Conservation (phyloP, 2,888 invertebrate species). For the Ctena decussata region DNA sequence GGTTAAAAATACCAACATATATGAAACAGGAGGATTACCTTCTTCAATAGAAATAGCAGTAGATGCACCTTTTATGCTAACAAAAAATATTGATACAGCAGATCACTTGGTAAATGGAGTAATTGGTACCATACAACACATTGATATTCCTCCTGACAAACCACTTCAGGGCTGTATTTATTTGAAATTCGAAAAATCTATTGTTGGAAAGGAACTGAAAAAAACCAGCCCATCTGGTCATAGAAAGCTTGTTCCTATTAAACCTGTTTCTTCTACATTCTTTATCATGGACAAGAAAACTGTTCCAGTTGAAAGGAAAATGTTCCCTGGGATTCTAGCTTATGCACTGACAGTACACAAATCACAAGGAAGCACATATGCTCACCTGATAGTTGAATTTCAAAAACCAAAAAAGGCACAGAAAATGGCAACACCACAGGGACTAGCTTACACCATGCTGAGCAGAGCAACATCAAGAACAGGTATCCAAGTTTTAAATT, state of each 20-base stretch:
- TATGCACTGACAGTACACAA: no score
- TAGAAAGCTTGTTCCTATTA: no score
- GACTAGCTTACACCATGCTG: no score
- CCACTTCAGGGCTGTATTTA: conserved; percentile 21
- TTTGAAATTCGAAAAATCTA: conserved; percentile 26
- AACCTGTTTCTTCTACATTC: no score
- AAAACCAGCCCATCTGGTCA: no score
- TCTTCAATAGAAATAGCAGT: conserved; percentile 10
- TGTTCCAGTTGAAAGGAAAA: conserved; percentile 36
- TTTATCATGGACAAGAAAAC: background rate
- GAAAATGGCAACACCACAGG: no score
- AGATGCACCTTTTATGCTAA: conserved; percentile 25
- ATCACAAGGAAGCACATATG: no score
- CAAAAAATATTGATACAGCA: conserved; percentile 45
- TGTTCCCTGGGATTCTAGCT: conserved; percentile 47
- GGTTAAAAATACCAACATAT: conserved; percentile 14
- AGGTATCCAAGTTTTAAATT: no score
- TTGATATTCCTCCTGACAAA: conserved; percentile 20
- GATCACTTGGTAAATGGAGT: conserved; percentile 52
- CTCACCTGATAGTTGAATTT: no score
- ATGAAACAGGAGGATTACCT: conserved; percentile 40
- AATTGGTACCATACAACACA: conserved; percentile 21
- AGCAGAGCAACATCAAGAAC: no score
- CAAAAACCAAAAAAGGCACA: no score
- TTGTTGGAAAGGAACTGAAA: no score